Conservation (phyloP, 2,888 invertebrate species). For the Cataglyphis albicans region DNA sequence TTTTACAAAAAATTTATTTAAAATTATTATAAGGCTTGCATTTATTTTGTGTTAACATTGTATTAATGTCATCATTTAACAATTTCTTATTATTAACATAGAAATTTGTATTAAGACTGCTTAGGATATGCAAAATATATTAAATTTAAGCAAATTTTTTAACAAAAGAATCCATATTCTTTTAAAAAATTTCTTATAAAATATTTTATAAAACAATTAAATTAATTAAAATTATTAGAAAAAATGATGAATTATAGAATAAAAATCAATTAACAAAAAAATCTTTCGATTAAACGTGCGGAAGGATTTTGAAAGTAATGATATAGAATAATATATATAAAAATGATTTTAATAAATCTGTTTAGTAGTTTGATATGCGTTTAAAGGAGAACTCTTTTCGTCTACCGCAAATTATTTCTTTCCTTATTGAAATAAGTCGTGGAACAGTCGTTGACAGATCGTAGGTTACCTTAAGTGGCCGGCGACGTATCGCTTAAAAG, state of each 20-base stretch:
- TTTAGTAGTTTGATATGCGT: background rate
- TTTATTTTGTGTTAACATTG: too few relatives aligned
- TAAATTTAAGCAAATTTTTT: too few relatives aligned
- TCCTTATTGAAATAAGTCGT: background rate
- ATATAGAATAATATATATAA: background rate
- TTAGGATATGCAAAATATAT: too few relatives aligned
- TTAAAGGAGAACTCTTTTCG: background rate
- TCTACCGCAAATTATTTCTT: conserved; percentile 16
- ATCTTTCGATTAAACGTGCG: background rate
- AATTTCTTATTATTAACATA: too few relatives aligned
- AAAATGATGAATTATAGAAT: background rate
- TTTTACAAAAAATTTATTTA: too few relatives aligned
- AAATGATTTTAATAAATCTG: background rate
- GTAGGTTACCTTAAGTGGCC: conserved; percentile 42
- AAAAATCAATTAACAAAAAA: background rate
- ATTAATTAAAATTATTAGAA: background rate
- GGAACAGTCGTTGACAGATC: conserved; percentile 39
- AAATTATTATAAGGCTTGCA: too few relatives aligned
- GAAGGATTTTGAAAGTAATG: background rate
- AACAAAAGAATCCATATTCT: background rate
- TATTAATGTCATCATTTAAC: too few relatives aligned
- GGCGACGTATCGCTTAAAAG: conserved; percentile 59
- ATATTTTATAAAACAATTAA: background rate
- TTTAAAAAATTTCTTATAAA: background rate
- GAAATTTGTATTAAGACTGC: too few relatives aligned